Conservation (phyloP, 1,140 invertebrate genomes). For the Ectropis grisescens region DNA sequence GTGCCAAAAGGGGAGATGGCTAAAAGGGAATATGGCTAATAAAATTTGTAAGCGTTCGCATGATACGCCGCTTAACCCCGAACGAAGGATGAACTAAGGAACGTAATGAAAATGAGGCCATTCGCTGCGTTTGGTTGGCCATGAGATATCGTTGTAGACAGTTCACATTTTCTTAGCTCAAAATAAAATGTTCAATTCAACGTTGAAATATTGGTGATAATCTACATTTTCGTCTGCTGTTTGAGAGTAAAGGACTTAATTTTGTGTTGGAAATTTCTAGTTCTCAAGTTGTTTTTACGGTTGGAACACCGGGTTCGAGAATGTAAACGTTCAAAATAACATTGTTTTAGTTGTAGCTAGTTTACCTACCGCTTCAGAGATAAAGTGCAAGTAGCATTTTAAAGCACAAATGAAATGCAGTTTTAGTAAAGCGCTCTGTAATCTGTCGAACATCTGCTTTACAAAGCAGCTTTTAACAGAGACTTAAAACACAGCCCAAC, state of each 20-base stretch:
- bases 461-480: not conserved
- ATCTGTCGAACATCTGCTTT: not conserved
- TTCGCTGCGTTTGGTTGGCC: constrained; percentile 15
- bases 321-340: too few relatives aligned
- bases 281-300: too few relatives aligned
- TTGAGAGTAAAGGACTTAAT: not conserved
- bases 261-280: not conserved
- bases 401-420: not conserved
- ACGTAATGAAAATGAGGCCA: constrained; percentile 28
- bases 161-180: not conserved
- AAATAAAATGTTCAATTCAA: not conserved
- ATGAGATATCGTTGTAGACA: not conserved
- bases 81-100: constrained; percentile 21
- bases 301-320: too few relatives aligned
- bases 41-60: constrained; percentile 52
- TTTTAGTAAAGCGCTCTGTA: constrained; percentile 1
- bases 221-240: not conserved
- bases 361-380: not conserved
- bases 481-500: constrained; percentile 1
- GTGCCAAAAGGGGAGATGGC: too few relatives aligned
- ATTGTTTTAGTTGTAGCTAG: not conserved
- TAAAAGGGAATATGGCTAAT: constrained; percentile 29
- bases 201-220: not conserved
- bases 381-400: not conserved
- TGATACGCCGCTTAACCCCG: constrained; percentile 48